A percentile compares a stretch with the other conserved stretches of the same genome.
phyloP scores from a whole-genome alignment of 2,797 vertebrate species.

The Phataginus tetradactyla region DNA sequence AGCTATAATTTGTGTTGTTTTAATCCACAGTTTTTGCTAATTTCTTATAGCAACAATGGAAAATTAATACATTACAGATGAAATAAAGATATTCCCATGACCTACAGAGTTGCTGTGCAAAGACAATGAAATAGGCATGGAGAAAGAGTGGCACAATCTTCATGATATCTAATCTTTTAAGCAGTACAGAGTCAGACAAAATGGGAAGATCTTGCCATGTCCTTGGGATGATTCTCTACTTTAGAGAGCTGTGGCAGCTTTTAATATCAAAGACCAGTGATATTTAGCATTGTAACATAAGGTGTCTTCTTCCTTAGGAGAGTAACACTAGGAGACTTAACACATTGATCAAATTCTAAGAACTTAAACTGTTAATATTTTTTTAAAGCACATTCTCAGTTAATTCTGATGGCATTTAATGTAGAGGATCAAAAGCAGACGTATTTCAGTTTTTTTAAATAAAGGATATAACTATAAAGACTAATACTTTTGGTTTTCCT shows the following conservation, averaged over 20 bases:
- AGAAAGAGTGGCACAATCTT: not conserved
- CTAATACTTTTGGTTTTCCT: not conserved
- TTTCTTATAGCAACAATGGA: not conserved
- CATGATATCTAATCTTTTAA: not conserved
- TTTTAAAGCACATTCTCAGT: not conserved
- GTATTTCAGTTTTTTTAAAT: not conserved
- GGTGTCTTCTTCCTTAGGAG: not conserved
- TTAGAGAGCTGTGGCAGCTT: not conserved
- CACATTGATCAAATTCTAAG: not conserved
- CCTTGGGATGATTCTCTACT: not conserved
- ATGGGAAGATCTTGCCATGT: not conserved
- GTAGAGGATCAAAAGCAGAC: not conserved
- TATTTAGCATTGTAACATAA: not conserved
- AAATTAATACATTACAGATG: not conserved
- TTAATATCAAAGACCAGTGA: conserved; percentile 26
- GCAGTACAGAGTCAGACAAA: not conserved
- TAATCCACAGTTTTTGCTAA: not conserved
- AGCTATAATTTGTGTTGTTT: not conserved
- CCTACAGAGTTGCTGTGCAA: accelerated
- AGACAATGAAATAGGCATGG: not conserved
- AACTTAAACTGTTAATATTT: not conserved
- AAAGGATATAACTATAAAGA: not conserved
- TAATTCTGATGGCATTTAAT: not conserved
- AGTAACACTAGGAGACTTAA: not conserved
- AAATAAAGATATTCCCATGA: not conserved